phyloP scores from a whole-genome alignment of 2,888 invertebrate species.

The Tiphia femorata region DNA sequence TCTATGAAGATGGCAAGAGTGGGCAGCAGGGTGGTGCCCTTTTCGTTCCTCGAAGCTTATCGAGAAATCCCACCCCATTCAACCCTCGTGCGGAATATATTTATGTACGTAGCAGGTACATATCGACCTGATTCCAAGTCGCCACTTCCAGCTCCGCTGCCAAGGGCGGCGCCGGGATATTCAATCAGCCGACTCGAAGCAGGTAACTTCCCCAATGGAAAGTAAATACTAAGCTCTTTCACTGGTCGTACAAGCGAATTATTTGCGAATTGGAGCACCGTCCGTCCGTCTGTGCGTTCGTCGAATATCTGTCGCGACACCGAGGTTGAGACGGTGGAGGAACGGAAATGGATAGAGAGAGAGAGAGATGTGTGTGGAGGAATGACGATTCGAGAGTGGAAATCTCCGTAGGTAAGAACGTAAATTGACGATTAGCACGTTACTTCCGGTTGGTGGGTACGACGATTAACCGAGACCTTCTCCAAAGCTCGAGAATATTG shows the following conservation, averaged over 20 bases:
- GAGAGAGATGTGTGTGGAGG: too few species aligned
- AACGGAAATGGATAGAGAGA: too few species aligned
- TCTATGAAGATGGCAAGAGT: too few species aligned
- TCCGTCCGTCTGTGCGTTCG: neutral
- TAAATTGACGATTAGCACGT: conserved; percentile 17
- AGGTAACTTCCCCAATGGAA: conserved; percentile 34
- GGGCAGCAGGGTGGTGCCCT: too few species aligned
- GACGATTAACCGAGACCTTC: conserved; percentile 4
- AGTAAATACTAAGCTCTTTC: conserved; percentile 32
- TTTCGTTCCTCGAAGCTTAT: too few species aligned
- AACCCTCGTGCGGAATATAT: conserved; percentile 22
- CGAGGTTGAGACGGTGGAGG: too few species aligned
- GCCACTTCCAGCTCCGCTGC: conserved; percentile 40
- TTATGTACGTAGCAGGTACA: conserved; percentile 28
- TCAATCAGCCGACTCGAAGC: conserved; percentile 41
- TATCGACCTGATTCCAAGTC: conserved; percentile 32
- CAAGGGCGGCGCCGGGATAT: conserved; percentile 28
- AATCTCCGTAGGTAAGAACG: conserved; percentile 11
- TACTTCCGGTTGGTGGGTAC: conserved; percentile 2
- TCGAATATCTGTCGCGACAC: conserved; percentile 9
- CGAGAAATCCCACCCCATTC: too few species aligned
- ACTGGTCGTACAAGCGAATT: conserved; percentile 18
- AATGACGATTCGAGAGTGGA: conserved; percentile 12
- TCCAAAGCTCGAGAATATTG: neutral
- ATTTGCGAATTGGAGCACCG: conserved; percentile 14